A percentile compares a stretch with the other conserved stretches of the same genome.
Evolutionary conservation across 2,888 invertebrate species (phyloP).

Genomic region (Pinctada fucata): DNA sequence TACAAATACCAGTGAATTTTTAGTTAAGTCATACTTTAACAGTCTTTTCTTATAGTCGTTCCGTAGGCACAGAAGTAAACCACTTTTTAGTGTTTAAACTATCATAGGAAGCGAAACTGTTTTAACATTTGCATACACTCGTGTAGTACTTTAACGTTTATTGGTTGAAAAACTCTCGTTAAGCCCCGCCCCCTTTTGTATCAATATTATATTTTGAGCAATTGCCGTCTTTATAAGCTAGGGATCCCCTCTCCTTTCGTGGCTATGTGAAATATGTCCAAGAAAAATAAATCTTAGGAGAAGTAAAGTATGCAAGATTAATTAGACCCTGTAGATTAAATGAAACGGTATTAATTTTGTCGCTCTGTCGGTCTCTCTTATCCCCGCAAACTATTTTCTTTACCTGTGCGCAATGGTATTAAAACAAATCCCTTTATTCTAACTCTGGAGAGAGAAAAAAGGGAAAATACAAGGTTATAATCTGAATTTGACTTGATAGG

Average conservation of each 20-base stretch:
- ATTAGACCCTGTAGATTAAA: background rate
- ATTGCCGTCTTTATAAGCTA: background rate
- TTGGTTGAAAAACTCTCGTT: background rate
- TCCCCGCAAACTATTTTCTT: background rate
- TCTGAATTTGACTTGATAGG: too few species aligned
- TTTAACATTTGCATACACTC: background rate
- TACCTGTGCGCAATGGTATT: background rate
- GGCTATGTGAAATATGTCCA: background rate
- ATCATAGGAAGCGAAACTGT: background rate
- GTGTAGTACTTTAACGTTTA: background rate
- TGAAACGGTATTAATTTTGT: background rate
- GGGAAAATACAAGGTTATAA: too few species aligned
- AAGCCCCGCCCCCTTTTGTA: background rate
- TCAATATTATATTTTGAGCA: background rate
- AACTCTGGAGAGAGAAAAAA: too few species aligned
- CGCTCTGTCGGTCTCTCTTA: background rate
- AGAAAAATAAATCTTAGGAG: background rate
- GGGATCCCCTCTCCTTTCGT: too few species aligned
- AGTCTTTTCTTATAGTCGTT: background rate
- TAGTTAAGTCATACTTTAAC: background rate
- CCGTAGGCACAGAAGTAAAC: background rate
- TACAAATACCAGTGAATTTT: background rate
- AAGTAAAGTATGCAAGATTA: background rate
- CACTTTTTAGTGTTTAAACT: background rate
- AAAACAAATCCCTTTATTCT: background rate